Percentiles rank a stretch among this genome's conserved stretches.
phyloP scores from a whole-genome alignment of 2,888 invertebrate species.

The Myathropa florea region DNA sequence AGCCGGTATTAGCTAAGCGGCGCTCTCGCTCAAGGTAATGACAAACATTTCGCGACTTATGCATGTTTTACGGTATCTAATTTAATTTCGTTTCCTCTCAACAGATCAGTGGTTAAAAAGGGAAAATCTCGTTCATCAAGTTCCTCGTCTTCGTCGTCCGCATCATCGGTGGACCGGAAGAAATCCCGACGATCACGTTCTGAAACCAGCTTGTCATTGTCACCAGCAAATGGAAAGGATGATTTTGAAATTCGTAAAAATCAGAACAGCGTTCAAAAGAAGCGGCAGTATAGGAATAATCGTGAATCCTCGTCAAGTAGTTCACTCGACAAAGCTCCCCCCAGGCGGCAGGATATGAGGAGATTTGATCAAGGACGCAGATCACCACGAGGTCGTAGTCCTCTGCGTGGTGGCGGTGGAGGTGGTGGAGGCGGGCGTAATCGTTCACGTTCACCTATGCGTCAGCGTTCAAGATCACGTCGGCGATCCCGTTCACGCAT shows the following conservation, averaged over 20 bases:
- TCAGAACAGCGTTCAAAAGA: slow-evolving; percentile 91
- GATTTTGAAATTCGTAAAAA: slow-evolving; percentile 89
- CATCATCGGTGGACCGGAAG: slow-evolving; percentile 76
- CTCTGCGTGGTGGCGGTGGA: slow-evolving; percentile 71
- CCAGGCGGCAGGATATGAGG: slow-evolving; percentile 72
- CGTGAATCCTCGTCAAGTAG: slow-evolving; percentile 88
- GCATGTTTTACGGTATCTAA: neutral
- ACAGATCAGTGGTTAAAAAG: slow-evolving; percentile 75
- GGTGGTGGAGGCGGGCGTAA: slow-evolving; percentile 61
- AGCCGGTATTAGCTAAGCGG: slow-evolving; percentile 30
- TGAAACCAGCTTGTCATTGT: slow-evolving; percentile 77
- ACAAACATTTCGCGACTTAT: neutral
- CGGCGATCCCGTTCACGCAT: slow-evolving; percentile 76
- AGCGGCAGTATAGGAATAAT: slow-evolving; percentile 93
- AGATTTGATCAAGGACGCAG: slow-evolving; percentile 73
- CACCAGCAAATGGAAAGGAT: slow-evolving; percentile 81
- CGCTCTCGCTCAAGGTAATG: slow-evolving; percentile 64
- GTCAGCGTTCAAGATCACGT: slow-evolving; percentile 78
- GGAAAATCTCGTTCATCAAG: slow-evolving; percentile 73
- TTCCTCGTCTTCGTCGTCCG: slow-evolving; percentile 75
- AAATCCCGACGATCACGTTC: slow-evolving; percentile 80
- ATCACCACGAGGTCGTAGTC: slow-evolving; percentile 73
- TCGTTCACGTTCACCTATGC: slow-evolving; percentile 59
- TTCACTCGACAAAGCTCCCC: slow-evolving; percentile 77
- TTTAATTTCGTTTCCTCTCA: neutral